Base-by-base conservation (phyloP, 2,888 invertebrate species). In the Carabus problematicus region DNA sequence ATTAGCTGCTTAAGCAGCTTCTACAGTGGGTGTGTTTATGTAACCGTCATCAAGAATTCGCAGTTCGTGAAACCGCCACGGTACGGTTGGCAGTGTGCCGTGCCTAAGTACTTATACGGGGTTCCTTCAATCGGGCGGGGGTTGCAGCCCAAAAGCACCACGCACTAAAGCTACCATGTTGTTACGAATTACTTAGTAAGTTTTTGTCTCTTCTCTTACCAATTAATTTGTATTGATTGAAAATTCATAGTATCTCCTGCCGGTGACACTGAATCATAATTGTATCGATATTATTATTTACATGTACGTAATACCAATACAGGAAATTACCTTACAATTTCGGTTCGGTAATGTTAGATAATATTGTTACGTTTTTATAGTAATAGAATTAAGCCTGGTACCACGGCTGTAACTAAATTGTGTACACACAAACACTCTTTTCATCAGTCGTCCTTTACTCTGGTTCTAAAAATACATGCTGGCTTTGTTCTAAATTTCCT, bases 41-140 rank as follows among this genome's bases (percentile, higher is more conserved):
- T 52, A 52, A 52, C 52, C 52, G 52, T 52, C 52, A 52, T 52
- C 52, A 52, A 52, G 11, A 52, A 52, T 52, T 52, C 19, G 52
- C 52, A 52, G 52, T 52, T 52, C 19, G 52, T 16, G 18, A 52
- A 52, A 16, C 52, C 52, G 52, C 19, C 52, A 52, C 52, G 12
- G 11, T 52, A 47, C 47, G 52, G 14, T 19, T 18, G 49, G 49
- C 49, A n/a, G 49, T 16, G 16, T 11, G 52, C 3, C 52, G 16
- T n/a, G n/a, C n/a, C 19, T 52, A 12, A 19, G 52, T 18, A 52
- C 52, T 52, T 52, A 16, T 52, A 52, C 19, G 52, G 52, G 52
- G 52, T 52, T 52, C 52, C 19, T 6, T 18, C 18, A 52, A 52
- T n/a, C n/a, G n/a, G n/a, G n/a, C n/a, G 52, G 11, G 52, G 9